phyloP scores from a whole-genome alignment of 2,888 invertebrate species.

The Drosophila dives region DNA sequence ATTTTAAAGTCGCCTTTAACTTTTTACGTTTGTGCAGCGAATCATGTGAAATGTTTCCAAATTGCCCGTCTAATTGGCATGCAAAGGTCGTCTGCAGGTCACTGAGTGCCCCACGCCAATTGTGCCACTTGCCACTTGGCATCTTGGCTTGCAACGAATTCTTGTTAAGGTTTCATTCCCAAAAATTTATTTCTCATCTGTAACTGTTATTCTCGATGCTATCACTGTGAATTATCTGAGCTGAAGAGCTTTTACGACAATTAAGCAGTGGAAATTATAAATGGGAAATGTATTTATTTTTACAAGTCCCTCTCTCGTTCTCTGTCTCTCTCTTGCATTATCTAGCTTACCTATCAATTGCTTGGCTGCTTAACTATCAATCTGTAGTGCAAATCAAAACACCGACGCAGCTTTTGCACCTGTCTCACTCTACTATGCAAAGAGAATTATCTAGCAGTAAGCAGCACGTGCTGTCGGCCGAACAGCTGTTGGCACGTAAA shows the following conservation, averaged over 20 bases:
- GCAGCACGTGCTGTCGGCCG: constrained; percentile 47
- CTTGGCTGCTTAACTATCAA: neutral
- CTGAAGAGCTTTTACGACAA: neutral
- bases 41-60: constrained; percentile 42
- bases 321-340: neutral
- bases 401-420: constrained; percentile 5
- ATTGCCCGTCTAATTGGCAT: constrained; percentile 70
- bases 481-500: constrained; percentile 73
- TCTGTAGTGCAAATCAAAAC: constrained; percentile 2
- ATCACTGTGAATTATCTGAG: neutral
- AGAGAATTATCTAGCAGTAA: constrained; percentile 6
- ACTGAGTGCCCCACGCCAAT: constrained; percentile 8
- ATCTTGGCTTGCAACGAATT: neutral
- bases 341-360: neutral
- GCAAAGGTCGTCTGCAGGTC: constrained; percentile 72
- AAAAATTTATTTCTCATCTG: neutral
- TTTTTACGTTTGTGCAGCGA: constrained; percentile 41
- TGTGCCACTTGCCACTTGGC: neutral
- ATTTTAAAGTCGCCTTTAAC: constrained; percentile 48
- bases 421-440: constrained; percentile 28
- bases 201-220: neutral
- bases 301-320: neutral
- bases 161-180: neutral
- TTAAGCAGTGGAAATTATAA: neutral
- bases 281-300: neutral